Conservation (phyloP, 1,140 invertebrate genomes). For the Dysdera silvatica region DNA sequence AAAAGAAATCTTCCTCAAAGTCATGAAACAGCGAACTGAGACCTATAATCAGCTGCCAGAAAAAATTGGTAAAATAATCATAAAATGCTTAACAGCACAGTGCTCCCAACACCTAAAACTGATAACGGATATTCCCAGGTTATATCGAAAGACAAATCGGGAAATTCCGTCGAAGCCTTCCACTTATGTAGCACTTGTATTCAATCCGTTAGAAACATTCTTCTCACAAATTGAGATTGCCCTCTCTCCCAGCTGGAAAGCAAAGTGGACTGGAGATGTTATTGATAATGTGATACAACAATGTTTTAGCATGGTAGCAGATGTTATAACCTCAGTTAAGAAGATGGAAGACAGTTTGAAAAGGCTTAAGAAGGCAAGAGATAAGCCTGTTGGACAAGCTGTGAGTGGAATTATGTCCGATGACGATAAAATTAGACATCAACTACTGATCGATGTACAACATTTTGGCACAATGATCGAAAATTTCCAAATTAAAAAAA, state of each 20-base stretch:
- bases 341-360: constrained; percentile 88
- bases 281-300: constrained; percentile 57
- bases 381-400: constrained; percentile 47
- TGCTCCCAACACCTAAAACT: constrained; percentile 42
- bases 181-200: constrained; percentile 62
- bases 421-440: constrained; percentile 87
- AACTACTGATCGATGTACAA: constrained; percentile 76
- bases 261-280: constrained; percentile 50
- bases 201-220: constrained; percentile 50
- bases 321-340: constrained; percentile 83
- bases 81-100: constrained; percentile 26
- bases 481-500: no score
- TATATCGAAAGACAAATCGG: constrained; percentile 86
- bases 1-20: neutral
- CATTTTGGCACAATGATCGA: no score
- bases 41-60: neutral
- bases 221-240: constrained; percentile 38
- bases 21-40: no score
- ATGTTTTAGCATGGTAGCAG: constrained; percentile 68
- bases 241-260: constrained; percentile 27
- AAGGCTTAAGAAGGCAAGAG: constrained; percentile 74
- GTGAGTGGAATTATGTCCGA: constrained; percentile 55
- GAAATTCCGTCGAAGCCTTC: constrained; percentile 70
- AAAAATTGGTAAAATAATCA: neutral
- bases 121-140: constrained; percentile 81